These are phyloP conservation scores for Trochalopteron elliotii DNA, from an alignment of 2,113 vertebrate genomes.

Conservation along the genomic window DNA sequence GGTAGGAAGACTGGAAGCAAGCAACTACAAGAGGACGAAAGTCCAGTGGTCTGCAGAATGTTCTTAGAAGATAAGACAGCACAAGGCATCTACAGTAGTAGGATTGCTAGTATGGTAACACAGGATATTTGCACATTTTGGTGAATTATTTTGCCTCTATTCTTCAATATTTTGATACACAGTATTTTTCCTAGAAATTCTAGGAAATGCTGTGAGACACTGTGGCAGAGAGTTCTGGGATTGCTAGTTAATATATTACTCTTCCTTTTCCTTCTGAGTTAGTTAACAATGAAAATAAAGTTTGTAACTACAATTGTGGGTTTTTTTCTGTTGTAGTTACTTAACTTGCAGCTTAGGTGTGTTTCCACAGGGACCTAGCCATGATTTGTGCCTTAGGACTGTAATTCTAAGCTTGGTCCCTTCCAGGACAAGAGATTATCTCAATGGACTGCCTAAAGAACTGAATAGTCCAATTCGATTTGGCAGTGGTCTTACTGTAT, in stretches of 20 bases:
- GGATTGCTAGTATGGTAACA: background rate
- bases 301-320: background rate
- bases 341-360: background rate
- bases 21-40: background rate
- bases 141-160: background rate
- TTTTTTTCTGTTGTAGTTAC: background rate
- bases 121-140: background rate
- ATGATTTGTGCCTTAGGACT: background rate
- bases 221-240: background rate
- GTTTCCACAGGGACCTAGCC: background rate
- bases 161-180: background rate
- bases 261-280: background rate
- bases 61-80: background rate
- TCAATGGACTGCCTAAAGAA: background rate
- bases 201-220: background rate
- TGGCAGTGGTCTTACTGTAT: background rate
- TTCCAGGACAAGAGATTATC: background rate
- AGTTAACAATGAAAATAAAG: background rate
- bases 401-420: background rate
- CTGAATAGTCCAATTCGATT: background rate
- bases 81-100: background rate
- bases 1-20: background rate
- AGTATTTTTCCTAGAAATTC: background rate
- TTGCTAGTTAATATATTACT: background rate
- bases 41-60: background rate